Conservation (phyloP, 2,797 vertebrate genomes). For the Bovichtus diacanthus region DNA sequence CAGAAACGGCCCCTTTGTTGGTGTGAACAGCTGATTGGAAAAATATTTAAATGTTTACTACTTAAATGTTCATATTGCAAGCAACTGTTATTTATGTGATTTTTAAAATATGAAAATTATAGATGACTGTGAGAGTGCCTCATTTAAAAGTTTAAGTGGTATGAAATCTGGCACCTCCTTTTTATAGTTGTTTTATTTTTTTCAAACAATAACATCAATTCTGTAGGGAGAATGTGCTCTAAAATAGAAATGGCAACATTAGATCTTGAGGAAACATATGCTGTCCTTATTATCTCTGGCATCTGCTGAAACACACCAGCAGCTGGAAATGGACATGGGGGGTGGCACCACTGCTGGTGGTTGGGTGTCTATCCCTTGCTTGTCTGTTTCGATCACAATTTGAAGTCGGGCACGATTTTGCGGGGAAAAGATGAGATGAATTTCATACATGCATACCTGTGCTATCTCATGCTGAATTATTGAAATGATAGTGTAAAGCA, state of each 20-base stretch:
- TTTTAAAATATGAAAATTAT: background rate
- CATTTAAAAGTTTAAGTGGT: slow-evolving; percentile 1
- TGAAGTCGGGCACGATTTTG: slow-evolving; percentile 39
- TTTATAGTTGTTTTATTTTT: no score
- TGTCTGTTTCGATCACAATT: slow-evolving; percentile 66
- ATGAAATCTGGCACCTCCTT: background rate
- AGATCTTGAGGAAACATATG: slow-evolving; percentile 59
- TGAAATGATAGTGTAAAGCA: background rate
- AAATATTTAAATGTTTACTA: background rate
- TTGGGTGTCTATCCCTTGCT: slow-evolving; percentile 60
- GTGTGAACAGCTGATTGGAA: background rate
- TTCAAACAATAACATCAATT: background rate
- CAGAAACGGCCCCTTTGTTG: background rate
- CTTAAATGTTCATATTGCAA: slow-evolving; percentile 4
- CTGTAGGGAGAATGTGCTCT: slow-evolving; percentile 20
- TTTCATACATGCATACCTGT: slow-evolving; percentile 13
- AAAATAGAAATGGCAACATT: slow-evolving; percentile 56
- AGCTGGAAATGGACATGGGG: slow-evolving; percentile 68
- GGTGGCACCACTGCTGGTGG: slow-evolving; percentile 60
- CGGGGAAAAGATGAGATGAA: slow-evolving; percentile 31
- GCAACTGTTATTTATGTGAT: background rate
- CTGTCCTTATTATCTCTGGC: slow-evolving; percentile 74
- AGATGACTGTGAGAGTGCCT: background rate
- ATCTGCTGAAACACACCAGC: slow-evolving; percentile 70
- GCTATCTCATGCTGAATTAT: background rate